Evolutionary conservation across 2,888 invertebrate genomes (phyloP).

Genomic region (Ceramica pisi): DNA sequence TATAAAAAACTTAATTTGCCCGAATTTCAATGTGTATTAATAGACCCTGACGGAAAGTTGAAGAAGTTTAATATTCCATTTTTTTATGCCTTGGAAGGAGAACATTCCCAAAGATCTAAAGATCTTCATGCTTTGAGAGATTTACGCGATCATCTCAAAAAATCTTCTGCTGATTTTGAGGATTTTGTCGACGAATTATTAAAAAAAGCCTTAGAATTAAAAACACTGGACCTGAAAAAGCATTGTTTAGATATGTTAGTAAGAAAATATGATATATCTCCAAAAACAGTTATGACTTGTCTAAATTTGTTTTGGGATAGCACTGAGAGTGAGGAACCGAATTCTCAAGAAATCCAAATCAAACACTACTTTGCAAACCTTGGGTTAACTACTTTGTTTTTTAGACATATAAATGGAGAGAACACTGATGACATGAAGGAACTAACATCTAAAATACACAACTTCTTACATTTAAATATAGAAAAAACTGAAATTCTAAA

Average conservation of each 20-base stretch:
- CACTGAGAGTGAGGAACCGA: slow-evolving; percentile 68
- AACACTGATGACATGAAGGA: slow-evolving; percentile 78
- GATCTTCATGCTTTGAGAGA: slow-evolving; percentile 97
- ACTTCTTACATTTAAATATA: slow-evolving; percentile 66
- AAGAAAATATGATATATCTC: slow-evolving; percentile 92
- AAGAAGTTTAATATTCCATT: slow-evolving; percentile 97
- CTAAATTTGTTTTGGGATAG: slow-evolving; percentile 87
- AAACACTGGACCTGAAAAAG: slow-evolving; percentile 93
- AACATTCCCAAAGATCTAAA: slow-evolving; percentile 96
- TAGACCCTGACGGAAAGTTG: slow-evolving; percentile 95
- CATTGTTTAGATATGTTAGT: slow-evolving; percentile 94
- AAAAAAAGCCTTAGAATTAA: slow-evolving; percentile 91
- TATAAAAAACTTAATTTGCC: slow-evolving; percentile 91
- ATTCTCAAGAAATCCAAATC: slow-evolving; percentile 72
- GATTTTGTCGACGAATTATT: slow-evolving; percentile 89
- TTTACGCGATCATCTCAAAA: slow-evolving; percentile 92
- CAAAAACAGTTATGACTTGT: slow-evolving; percentile 90
- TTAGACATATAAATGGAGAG: slow-evolving; percentile 80
- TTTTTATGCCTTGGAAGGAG: slow-evolving; percentile 96
- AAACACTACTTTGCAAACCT: slow-evolving; percentile 82
- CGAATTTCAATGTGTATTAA: slow-evolving; percentile 94
- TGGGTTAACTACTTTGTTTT: slow-evolving; percentile 80
- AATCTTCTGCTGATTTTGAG: slow-evolving; percentile 87
- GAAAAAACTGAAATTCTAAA: slow-evolving; percentile 56
- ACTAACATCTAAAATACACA: slow-evolving; percentile 75